Evolutionary conservation across 1,140 invertebrate genomes (phyloP), one percentile per base, ranked within the genome.

Genomic region (Zaprionus africanus): DNA sequence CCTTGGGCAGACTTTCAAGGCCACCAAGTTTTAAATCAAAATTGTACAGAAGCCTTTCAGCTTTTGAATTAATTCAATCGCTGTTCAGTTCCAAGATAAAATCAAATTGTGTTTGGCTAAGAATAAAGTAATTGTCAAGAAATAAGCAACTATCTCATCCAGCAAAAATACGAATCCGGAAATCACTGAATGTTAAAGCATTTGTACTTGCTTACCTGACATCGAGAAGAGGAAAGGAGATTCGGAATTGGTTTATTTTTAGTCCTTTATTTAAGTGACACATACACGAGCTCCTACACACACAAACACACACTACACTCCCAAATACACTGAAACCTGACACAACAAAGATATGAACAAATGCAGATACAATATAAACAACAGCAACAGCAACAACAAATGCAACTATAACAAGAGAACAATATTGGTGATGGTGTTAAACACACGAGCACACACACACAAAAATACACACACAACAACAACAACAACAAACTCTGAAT

Each of bases 381-480:
- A 54, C 46, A 54, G 67, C 68, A 36, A 73, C 36, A 26, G 31
- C 62, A 68, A 62, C 53, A 63, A 46, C 28, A 57, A 51, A 17
- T 54, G 38, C 34, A 67, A 53, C 9, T 61, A 58, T 49, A 61
- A 49, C 26, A 74, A 68, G 34, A 46, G 36, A 73, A 57, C 4
- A 57, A 64, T 43, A 63, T 69, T 82, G 82, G 82, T 86, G 83
- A 86, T 86, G 82, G 82, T 86, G 82, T 90, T 90, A 78, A 69
- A 86, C 49, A 77, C 63, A 84, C 31, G 31, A 64, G 81, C 72
- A 81, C 53, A 80, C 58, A 69, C 31, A 79, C 46, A 15, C 75
- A 49, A 75, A 84, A 64, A 83, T 69, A 81, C 49, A 80, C 54
- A 69, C 31, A 79, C 46, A 75, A 15, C 69, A 49, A 75, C 22